Evolutionary conservation across 2,113 vertebrate genomes (phyloP), one percentile per base, ranked within the genome.

Genomic region (Microtus ochrogaster): DNA sequence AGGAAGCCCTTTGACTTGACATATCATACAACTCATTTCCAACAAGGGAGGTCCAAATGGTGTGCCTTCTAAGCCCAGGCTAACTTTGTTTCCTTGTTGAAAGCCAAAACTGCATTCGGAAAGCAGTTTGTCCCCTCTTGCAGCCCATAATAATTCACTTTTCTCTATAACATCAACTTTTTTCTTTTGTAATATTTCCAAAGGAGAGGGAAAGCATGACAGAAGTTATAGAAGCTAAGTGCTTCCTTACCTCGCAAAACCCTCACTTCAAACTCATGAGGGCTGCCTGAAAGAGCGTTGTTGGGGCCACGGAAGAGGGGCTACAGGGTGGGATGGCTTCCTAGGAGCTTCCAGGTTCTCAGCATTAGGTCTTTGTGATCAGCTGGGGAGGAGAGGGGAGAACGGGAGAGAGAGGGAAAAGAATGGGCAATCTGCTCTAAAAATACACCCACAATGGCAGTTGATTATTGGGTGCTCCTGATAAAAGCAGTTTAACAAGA

Each of bases 1-100:
- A 93, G 68, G 1, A 78, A 68, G 41, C 4, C 22, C 33, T 96
- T 49, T 70, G 41, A 63, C 52, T 19, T 72, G 30, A 41, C 14
- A 79, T 36, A 36, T 33, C 63, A 21, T 10, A 12, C 16, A 13
- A 30, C 33, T 63, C 19, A 44, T 17, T 44, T 1, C 1, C 49
- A 72, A 5, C 0, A 36, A n/a, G 47, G 82, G 61, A 36, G n/a
- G 28, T 10, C 24, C 5, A 7, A 30, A 24, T 24, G 0, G 0
- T 36, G 0, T 81, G 24, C 33, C 61, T 63, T 65, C 33, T 85
- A n/a, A 47, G 12, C 2, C 26, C 36, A 33, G 4, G 49, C 8
- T 22, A 22, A 52, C 10, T 68, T 47, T 5, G 1, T 13, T 96
- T 90, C 30, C 73, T 83, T 26, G 58, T 33, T 79, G 12, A 24